Percentiles rank a stretch among this genome's conserved stretches.
phyloP scores from a whole-genome alignment of 2,113 vertebrate genomes.

The Sylvietta virens region DNA sequence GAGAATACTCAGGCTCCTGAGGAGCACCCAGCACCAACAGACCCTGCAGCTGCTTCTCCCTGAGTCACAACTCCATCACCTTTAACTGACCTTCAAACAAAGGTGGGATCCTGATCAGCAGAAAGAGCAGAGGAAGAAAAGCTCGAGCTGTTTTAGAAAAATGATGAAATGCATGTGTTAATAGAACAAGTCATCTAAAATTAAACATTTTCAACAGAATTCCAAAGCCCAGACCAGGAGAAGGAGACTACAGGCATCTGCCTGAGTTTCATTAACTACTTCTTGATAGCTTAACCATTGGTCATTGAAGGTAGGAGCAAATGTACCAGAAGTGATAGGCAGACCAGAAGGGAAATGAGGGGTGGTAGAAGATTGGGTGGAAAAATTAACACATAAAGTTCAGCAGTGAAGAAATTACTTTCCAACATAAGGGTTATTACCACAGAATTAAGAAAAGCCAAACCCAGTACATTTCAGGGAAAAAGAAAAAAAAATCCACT shows the following conservation, averaged over 20 bases:
- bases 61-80: rapidly evolving
- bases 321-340: slow-evolving; percentile 13
- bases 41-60: not conserved
- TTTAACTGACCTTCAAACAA: not conserved
- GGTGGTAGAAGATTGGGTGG: slow-evolving; percentile 11
- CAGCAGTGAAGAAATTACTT: not conserved
- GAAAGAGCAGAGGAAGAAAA: not conserved
- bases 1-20: not conserved
- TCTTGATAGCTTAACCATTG: not conserved
- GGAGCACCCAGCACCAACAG: not conserved
- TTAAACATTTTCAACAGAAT: not conserved
- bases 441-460: not conserved
- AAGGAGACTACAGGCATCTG: not conserved
- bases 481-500: not conserved
- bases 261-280: not conserved
- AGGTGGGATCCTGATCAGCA: not conserved
- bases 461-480: not conserved
- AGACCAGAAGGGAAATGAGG: slow-evolving; percentile 32
- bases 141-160: not conserved
- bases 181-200: not conserved
- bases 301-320: not conserved
- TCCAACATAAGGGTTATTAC: not conserved
- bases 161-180: not conserved
- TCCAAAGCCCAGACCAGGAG: not conserved
- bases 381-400: not conserved